Conservation (phyloP, 2,797 vertebrate species). For the Threskiornis aethiopicus region DNA sequence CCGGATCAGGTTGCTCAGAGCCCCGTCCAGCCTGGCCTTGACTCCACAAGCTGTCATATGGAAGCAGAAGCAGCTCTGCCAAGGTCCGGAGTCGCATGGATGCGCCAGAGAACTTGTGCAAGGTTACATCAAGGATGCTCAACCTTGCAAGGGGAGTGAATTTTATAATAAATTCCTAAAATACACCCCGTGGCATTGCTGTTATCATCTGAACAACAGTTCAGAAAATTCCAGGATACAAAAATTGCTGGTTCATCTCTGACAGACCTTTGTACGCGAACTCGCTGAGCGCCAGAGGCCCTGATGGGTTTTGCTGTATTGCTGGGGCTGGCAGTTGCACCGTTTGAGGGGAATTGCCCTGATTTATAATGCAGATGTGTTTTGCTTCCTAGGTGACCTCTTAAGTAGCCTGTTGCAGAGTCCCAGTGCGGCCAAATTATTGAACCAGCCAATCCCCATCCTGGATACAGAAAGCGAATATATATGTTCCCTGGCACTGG, state of each 20-base stretch:
- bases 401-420: conserved; percentile 90
- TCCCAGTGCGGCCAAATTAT: conserved; percentile 86
- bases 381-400: conserved; percentile 77
- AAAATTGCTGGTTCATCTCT: background rate
- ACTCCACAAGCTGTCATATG: background rate
- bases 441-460: conserved; percentile 90
- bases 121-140: background rate
- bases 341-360: background rate
- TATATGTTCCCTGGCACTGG: conserved; percentile 91
- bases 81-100: rapidly evolving
- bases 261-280: background rate
- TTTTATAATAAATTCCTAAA: background rate
- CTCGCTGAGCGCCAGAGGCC: background rate
- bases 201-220: background rate
- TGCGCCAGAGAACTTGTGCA: background rate
- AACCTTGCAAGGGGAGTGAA: background rate
- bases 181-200: rapidly evolving
- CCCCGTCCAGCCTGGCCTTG: too few relatives aligned
- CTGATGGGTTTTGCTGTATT: background rate
- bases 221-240: background rate
- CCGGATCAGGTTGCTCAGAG: too few relatives aligned
- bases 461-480: conserved; percentile 91
- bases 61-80: background rate
- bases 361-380: background rate
- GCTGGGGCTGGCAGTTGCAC: background rate